phyloP scores from a whole-genome alignment of 2,113 vertebrate genomes.

The Tonatia bakeri region DNA sequence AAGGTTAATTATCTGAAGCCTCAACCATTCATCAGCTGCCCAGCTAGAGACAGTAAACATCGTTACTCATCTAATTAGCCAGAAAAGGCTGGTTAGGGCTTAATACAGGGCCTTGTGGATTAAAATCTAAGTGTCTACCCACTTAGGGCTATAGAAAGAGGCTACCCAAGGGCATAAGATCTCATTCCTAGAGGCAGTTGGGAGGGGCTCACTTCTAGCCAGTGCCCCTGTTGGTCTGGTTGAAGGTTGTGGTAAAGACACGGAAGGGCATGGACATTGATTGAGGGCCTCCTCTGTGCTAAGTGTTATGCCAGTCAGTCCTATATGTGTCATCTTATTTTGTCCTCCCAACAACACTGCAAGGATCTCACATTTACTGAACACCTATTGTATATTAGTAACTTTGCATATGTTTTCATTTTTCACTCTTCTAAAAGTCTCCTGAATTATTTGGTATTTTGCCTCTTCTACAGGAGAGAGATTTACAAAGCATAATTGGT shows the following conservation, averaged over 20 bases:
- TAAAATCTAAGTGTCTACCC: slow-evolving; percentile 42
- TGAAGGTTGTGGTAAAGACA: neutral
- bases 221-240: neutral
- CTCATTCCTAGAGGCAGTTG: slow-evolving; percentile 1
- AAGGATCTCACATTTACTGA: neutral
- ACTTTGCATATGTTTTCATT: neutral
- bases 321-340: neutral
- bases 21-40: slow-evolving; percentile 67
- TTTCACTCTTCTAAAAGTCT: neutral
- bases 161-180: neutral
- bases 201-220: neutral
- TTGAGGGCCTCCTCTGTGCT: neutral
- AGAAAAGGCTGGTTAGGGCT: slow-evolving; percentile 67
- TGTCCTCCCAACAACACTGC: neutral
- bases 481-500: neutral
- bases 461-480: neutral
- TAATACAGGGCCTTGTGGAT: slow-evolving; percentile 33
- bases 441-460: neutral
- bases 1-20: slow-evolving; percentile 74
- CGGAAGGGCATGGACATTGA: neutral
- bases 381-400: neutral
- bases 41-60: slow-evolving; percentile 72
- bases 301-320: neutral
- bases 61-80: slow-evolving; percentile 72
- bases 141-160: slow-evolving; percentile 20